A percentile compares a stretch with the other conserved stretches of the same genome.
These are phyloP conservation scores for Steatornis caripensis DNA, from an alignment of 2,113 vertebrate species.

Conservation along the genomic window DNA sequence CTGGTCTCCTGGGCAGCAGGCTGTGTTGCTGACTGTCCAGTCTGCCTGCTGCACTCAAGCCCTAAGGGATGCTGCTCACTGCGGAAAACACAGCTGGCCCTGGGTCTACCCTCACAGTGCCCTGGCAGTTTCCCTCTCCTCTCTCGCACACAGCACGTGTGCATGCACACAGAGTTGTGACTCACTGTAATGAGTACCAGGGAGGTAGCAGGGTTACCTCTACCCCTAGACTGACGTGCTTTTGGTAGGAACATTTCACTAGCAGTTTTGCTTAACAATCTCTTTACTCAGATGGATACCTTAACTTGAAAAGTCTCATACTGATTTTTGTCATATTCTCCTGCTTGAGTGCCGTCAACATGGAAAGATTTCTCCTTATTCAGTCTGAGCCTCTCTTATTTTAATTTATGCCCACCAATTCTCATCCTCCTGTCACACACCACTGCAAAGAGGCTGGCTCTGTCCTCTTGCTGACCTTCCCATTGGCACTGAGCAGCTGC, in stretches of 20 bases:
- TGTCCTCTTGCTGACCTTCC: neutral
- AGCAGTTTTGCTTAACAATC: neutral
- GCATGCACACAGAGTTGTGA: no score
- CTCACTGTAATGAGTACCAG: no score
- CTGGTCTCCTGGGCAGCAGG: neutral
- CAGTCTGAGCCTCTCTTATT: neutral
- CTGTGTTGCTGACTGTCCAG: neutral
- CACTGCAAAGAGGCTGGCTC: accelerated
- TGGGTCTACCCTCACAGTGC: accelerated
- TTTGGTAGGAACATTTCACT: neutral
- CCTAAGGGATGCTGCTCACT: no score
- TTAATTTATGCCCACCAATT: neutral
- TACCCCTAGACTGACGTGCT: neutral
- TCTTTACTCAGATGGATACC: neutral
- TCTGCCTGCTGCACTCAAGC: neutral
- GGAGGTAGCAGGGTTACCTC: neutral
- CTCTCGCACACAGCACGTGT: no score
- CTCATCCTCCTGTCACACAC: neutral
- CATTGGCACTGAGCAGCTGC: neutral
- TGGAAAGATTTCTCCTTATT: neutral
- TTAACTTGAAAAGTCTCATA: neutral
- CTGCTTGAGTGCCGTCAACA: neutral
- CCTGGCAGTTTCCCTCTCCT: neutral
- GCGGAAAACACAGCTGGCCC: neutral
- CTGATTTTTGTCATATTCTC: neutral